phyloP scores from a whole-genome alignment of 2,113 vertebrate genomes.

The Syrrhaptes paradoxus region DNA sequence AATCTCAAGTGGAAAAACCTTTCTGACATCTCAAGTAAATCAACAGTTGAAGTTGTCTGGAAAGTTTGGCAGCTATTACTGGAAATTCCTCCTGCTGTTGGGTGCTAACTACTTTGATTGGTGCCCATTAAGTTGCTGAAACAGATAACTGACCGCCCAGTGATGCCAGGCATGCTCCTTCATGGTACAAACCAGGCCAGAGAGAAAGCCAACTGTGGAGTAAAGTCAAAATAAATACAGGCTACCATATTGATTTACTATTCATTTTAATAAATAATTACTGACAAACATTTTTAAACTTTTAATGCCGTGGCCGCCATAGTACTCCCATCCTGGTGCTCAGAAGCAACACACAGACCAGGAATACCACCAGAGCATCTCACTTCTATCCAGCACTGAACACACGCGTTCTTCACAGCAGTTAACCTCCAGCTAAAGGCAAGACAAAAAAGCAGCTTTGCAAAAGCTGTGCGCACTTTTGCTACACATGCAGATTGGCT shows the following conservation, averaged over 20 bases:
- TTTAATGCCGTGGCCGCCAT: neutral
- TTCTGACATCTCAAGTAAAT: neutral
- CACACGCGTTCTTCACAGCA: accelerated
- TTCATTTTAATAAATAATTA: conserved; percentile 46
- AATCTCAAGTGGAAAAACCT: neutral
- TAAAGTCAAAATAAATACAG: neutral
- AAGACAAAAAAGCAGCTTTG: neutral
- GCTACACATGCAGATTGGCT: neutral
- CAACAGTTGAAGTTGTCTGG: neutral
- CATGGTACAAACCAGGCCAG: neutral
- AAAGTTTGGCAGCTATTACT: neutral
- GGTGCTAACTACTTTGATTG: neutral
- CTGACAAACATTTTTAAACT: neutral
- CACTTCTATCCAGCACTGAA: neutral
- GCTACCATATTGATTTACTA: conserved; percentile 17
- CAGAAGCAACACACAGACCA: neutral
- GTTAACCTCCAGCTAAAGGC: neutral
- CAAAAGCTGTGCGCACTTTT: neutral
- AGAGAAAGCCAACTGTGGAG: neutral
- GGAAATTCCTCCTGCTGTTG: neutral
- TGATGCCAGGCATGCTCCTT: neutral
- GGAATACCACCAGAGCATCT: neutral
- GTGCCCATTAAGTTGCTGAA: neutral
- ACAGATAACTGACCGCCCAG: neutral
- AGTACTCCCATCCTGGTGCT: neutral